Conservation (phyloP, 2,113 vertebrate genomes). For the Myrmecophaga tridactyla region DNA sequence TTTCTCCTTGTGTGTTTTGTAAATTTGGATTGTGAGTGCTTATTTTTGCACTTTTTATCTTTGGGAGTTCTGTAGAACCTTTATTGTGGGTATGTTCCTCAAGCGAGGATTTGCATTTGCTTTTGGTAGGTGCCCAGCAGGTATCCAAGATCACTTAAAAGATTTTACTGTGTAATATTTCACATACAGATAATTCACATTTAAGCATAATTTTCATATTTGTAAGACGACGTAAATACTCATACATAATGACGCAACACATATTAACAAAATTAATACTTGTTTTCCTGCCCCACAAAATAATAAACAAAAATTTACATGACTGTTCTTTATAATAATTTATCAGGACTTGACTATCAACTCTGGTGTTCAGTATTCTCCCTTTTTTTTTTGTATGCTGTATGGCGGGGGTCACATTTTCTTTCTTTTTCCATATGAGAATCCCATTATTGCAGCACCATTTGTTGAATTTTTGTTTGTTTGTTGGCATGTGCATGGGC, state of each 20-base stretch:
- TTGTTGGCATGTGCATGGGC: too few species aligned
- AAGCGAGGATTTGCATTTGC: background rate
- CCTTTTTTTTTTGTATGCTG: too few species aligned
- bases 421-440: too few species aligned
- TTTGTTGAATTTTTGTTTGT: too few species aligned
- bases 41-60: background rate
- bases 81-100: background rate
- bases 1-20: background rate
- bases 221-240: background rate
- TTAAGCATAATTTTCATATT: background rate
- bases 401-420: too few species aligned
- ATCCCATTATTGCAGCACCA: too few species aligned
- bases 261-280: background rate
- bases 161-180: background rate
- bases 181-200: background rate
- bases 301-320: background rate
- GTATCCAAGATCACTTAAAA: background rate
- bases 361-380: background rate
- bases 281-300: background rate
- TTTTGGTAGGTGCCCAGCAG: background rate
- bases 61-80: background rate
- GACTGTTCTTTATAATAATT: background rate
- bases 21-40: accelerated
- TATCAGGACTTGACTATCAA: background rate
- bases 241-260: background rate